These are phyloP conservation scores for Mimas tiliae DNA, from an alignment of 2,888 invertebrate genomes.

Conservation along the genomic window DNA sequence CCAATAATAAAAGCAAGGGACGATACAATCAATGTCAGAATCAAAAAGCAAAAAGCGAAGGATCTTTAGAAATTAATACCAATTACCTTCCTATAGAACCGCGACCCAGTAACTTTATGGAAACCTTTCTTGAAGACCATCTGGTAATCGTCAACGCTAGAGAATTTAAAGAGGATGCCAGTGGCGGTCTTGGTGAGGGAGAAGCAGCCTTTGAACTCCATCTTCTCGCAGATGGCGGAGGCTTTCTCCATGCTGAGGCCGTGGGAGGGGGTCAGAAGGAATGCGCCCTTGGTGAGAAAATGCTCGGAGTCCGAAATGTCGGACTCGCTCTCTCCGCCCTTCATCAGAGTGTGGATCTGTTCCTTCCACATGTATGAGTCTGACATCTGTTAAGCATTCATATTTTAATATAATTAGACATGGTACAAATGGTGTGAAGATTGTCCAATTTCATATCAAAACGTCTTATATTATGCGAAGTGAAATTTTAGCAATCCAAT, in stretches of 20 bases:
- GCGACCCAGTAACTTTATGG: conserved; percentile 93
- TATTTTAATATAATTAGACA: not conserved
- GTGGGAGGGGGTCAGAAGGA: conserved; percentile 93
- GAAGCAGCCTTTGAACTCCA: conserved; percentile 94
- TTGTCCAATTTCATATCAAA: too few species aligned
- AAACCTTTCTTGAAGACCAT: conserved; percentile 94
- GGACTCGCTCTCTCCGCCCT: conserved; percentile 91
- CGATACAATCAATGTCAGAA: conserved; percentile 24
- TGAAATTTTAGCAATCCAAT: too few species aligned
- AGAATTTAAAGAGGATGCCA: conserved; percentile 94
- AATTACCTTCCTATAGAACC: conserved; percentile 93
- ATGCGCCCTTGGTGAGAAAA: conserved; percentile 92
- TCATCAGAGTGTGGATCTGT: conserved; percentile 84
- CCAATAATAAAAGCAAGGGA: not conserved
- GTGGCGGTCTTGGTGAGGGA: conserved; percentile 94
- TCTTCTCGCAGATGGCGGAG: conserved; percentile 93
- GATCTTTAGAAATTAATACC: conserved; percentile 33
- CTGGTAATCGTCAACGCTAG: conserved; percentile 93
- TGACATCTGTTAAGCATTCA: conserved; percentile 65
- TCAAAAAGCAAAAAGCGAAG: conserved; percentile 31
- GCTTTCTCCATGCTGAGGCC: conserved; percentile 94
- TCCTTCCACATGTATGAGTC: conserved; percentile 83
- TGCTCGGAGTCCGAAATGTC: conserved; percentile 90
- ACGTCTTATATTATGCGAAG: too few species aligned
- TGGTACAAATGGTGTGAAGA: too few species aligned